Evolutionary conservation across 2,888 invertebrate species (phyloP), one percentile per base, ranked within the genome.

Genomic region (Pseudolycoriella hygida): DNA sequence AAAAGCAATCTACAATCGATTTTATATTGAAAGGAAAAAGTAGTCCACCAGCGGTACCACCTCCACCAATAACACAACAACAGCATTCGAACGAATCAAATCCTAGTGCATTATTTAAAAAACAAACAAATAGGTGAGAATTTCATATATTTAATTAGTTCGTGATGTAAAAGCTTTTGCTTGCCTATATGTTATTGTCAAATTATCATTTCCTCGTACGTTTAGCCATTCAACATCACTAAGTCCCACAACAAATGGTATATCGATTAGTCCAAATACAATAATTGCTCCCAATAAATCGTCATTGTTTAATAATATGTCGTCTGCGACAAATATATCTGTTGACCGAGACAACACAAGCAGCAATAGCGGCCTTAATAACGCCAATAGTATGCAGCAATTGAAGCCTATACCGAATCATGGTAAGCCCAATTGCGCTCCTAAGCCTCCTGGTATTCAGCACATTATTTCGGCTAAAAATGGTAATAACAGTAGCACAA

Each of bases 381-480:
- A 42, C 25, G 6, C 2, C 14, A 15, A n/a, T n/a, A 42, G 11
- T 15, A 39, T 8, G 11, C 11, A 37, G 11, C 6, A 6, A 11
- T n/a, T n/a, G 18, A 55, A 50, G 48, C 66, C 72, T 38, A 64
- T 69, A 61, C 56, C 68, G 25, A 72, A 72, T 57, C 74, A 77
- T 67, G 85, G 85, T 44, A 89, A 88, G 64, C 87, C 86, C 17
- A 75, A 82, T 61, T 64, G 87, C 52, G 87, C 87, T 19, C 88
- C 88, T 2, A 86, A 85, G 62, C 88, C 88, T 17, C 85, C 86
- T 8, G 67, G 69, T 53, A 53, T 73, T 41, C 64, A 64, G 48
- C 58, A 63, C 40, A 52, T 64, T 52, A 48, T 51, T 25, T 66
- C 68, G 46, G 58, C 62, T 59, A 57, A 57, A 52, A 50, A 52